A percentile compares a stretch with the other conserved stretches of the same genome.
phyloP scores from a whole-genome alignment of 2,797 vertebrate genomes.

The Moxostoma hubbsi region DNA sequence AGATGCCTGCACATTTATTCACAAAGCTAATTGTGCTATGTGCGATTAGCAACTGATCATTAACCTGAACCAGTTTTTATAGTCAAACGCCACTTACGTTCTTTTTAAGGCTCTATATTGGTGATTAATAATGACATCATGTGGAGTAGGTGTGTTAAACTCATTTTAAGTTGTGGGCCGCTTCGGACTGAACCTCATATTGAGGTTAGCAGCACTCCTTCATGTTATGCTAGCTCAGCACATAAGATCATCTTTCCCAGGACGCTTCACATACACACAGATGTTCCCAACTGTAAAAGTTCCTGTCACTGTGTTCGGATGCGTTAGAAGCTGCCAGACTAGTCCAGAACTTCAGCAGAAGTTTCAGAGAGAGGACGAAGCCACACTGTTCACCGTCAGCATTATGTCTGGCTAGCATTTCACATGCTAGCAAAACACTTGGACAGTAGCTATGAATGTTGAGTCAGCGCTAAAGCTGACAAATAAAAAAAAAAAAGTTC shows the following conservation, averaged over 20 bases:
- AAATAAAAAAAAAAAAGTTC: conserved; percentile 13
- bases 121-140: too few species aligned
- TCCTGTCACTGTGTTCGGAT: not conserved
- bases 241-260: conserved; percentile 34
- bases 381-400: conserved; percentile 25
- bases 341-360: conserved; percentile 36
- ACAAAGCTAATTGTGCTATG: too few species aligned
- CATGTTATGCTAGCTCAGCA: conserved; percentile 53
- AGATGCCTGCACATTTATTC: too few species aligned
- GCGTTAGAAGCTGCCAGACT: conserved; percentile 21
- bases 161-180: too few species aligned
- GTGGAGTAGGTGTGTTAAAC: too few species aligned
- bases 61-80: too few species aligned
- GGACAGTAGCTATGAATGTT: conserved; percentile 23
- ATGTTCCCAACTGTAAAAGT: conserved; percentile 23
- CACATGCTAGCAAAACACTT: conserved; percentile 44
- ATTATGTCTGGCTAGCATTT: conserved; percentile 31
- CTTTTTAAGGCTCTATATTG: not conserved
- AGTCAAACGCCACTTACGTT: too few species aligned
- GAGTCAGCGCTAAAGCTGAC: conserved; percentile 43
- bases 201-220: conserved; percentile 43
- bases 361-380: not conserved
- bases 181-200: not conserved
- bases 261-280: conserved; percentile 13
- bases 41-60: too few species aligned